Percentiles rank a stretch among this genome's conserved stretches.
Conservation (phyloP, 64 coral and sea anemone species). For the Trachythela sp. region DNA sequence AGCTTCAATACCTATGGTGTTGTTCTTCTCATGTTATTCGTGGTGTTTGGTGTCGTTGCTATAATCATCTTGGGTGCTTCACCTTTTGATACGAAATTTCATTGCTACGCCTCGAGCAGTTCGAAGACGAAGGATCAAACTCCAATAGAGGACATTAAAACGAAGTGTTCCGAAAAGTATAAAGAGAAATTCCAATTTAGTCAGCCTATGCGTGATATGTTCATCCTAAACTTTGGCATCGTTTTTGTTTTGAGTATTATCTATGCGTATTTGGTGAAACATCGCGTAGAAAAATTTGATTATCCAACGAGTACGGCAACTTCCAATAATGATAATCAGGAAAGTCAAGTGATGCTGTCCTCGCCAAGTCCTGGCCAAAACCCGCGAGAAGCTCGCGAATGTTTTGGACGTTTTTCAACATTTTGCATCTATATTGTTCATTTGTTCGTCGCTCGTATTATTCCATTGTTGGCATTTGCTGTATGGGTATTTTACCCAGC, state of each 20-base stretch:
- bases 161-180: not conserved
- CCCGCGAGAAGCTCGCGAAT: not conserved
- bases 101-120: not conserved
- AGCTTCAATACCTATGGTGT: no score
- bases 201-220: not conserved
- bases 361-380: not conserved
- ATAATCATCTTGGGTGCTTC: not conserved
- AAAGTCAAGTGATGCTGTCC: not conserved
- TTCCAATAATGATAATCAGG: not conserved
- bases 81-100: not conserved
- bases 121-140: not conserved
- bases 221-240: not conserved
- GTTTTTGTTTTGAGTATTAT: not conserved
- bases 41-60: not conserved
- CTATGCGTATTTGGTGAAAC: no score
- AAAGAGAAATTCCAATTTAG: not conserved
- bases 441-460: no score
- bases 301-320: no score
- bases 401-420: no score
- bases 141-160: not conserved
- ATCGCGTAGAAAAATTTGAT: not conserved
- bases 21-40: not conserved
- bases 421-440: no score
- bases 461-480: no score
- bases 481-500: no score